Conservation (phyloP, 2,797 vertebrate species). For the Mastacembelus armatus region DNA sequence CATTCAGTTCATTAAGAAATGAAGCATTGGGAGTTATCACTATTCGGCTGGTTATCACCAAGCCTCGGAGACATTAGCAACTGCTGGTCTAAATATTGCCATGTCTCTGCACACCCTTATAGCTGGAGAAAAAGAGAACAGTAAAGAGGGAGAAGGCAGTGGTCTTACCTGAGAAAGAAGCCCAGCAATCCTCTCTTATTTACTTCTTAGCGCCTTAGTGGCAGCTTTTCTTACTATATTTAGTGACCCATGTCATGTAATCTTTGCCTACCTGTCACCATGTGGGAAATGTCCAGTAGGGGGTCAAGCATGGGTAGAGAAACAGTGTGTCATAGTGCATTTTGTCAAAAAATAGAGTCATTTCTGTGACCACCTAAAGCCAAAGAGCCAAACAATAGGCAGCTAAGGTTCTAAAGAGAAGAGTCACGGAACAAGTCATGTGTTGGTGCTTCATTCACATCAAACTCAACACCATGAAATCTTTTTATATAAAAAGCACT, state of each 20-base stretch:
- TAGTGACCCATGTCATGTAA: constrained; percentile 64
- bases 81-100: constrained; percentile 14
- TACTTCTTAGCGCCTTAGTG: constrained; percentile 23
- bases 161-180: constrained; percentile 40
- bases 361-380: constrained; percentile 34
- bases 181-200: constrained; percentile 41
- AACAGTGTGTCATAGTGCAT: constrained; percentile 46
- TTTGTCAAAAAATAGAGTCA: constrained; percentile 41
- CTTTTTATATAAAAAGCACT: constrained; percentile 6
- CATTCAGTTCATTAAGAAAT: constrained; percentile 30
- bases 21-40: constrained; percentile 15
- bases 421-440: constrained; percentile 3
- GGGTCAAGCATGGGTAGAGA: constrained; percentile 61
- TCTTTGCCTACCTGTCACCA: constrained; percentile 64
- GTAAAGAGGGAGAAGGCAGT: constrained; percentile 8
- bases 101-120: neutral
- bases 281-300: constrained; percentile 59
- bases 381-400: constrained; percentile 26
- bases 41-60: neutral
- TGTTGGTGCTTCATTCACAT: constrained; percentile 12
- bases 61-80: constrained; percentile 14
- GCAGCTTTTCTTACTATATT: constrained; percentile 41
- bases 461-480: constrained; percentile 31
- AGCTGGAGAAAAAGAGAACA: neutral
- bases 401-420: neutral